Conservation (phyloP, 1,140 invertebrate species). For the Euwallacea similis region DNA sequence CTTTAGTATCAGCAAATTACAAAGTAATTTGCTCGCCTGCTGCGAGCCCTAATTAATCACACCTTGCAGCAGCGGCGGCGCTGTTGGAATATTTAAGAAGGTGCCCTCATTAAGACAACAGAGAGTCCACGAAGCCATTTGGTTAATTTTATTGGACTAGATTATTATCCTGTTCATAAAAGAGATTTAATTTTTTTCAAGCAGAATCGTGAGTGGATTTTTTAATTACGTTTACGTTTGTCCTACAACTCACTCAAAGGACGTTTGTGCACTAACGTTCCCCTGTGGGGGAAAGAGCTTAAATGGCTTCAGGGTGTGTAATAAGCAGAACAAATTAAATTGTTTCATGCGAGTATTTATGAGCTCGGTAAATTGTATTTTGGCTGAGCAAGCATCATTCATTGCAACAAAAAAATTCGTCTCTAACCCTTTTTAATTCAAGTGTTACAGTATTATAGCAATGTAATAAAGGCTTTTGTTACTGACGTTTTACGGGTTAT, state of each 20-base stretch:
- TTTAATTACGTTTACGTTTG: background rate
- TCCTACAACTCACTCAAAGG: background rate
- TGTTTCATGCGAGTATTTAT: background rate
- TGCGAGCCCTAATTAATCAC: background rate
- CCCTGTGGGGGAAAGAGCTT: background rate
- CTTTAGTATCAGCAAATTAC: background rate
- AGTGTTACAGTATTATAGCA: no score
- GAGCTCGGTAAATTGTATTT: slow-evolving; percentile 1
- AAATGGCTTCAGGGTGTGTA: background rate
- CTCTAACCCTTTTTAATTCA: no score
- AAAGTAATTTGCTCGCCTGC: background rate
- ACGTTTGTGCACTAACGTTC: background rate
- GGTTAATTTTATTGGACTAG: slow-evolving; percentile 17
- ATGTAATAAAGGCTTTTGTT: no score
- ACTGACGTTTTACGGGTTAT: background rate
- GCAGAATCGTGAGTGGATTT: slow-evolving; percentile 1
- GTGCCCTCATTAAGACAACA: background rate
- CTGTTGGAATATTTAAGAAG: slow-evolving; percentile 7
- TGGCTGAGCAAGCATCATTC: background rate
- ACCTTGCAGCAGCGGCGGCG: background rate
- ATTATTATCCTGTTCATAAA: slow-evolving; percentile 20
- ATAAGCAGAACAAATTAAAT: slow-evolving; percentile 7
- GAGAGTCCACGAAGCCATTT: background rate
- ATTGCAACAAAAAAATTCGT: no score
- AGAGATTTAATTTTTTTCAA: slow-evolving; percentile 22